Base-by-base conservation (phyloP, 2,888 invertebrate genomes). In the Amphipyra berbera region DNA sequence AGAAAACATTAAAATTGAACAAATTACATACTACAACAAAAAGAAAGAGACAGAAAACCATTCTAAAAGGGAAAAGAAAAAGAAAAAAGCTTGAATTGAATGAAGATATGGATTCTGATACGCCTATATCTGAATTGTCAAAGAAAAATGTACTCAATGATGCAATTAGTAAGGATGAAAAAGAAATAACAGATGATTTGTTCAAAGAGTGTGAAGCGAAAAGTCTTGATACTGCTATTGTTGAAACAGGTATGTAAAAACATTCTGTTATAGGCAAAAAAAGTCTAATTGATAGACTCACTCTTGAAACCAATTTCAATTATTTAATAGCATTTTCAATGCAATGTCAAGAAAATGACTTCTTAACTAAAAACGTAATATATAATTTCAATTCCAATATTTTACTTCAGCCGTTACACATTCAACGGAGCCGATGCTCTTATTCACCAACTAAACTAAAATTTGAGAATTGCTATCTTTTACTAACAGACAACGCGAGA, bases 31-130 rank as follows among this genome's bases (percentile, higher is more conserved):
- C 47, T 33, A 53, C 6, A 37, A 44, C 40, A 6, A 75, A 73
- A n/a, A 74, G 62, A 71, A 79, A 79, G 48, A 81, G 57, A 71
- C 67, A 57, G 7, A 79, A 74, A 49, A 30, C 47, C 10, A 48
- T 49, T 13, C 7, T 59, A 14, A 50, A 76, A 50, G 21, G 8
- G 0, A 76, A 59, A 54, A 49, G 58, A 63, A 69, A 59, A 42
- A 70, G 38, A 55, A 15, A 52, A 15, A 47, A 8, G 0, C 15
- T 37, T 7, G 21, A 37, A n/a, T 40, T 53, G 4, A 58, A 61
- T 3, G 70, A 69, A 15, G 84, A 85, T 4, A 66, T 70, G 15
- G 89, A 90, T 58, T 88, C 88, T 0, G 88, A 90, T 37, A 83
- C 79, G 2, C 88, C 88, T 0, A 83, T 90, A 48, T 67, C 88